Evolutionary conservation across 2,888 invertebrate species (phyloP), one percentile per base, ranked within the genome.

Genomic region (Tinea trinotella): DNA sequence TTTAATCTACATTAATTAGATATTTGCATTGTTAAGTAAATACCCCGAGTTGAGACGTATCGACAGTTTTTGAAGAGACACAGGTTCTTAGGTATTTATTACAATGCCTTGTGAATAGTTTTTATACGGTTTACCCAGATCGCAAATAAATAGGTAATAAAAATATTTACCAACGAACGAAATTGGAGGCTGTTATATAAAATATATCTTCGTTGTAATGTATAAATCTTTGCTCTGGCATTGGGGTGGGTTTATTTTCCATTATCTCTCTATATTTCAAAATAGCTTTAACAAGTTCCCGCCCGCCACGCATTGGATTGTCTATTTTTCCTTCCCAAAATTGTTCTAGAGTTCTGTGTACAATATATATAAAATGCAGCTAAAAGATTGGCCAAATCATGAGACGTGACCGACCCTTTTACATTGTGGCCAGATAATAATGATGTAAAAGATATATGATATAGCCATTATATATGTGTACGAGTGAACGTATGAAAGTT

Each of bases 231-330:
- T n/a, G 10, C 7, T 53, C 10, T 6, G 34, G 36, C 3, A 13
- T 34, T 52, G 12, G 2, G 7, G 2, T n/a, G 19, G 19, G n/a
- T 2, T 22, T 46, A 2, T 10, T 2, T 52, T 9, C 1, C 52
- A 19, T 56, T 34, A 5, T n/a, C 13, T 17, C 40, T 17, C 82
- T 72, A 59, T 84, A 85, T 9, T 67, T 68, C 2, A 84, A 62
- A 36, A 85, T 70, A 1, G 84, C 84, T 1, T 49, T 55, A 6
- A 74, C 34, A 4, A 84, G 65, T 58, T 83, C 83, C 54, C 63
- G 73, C 0, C 69, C 82, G 1, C 83, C 84, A 48, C 67, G 76
- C 0, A 76, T 59, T 3, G 64, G 50, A 2, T 71, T 67, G 46
- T 74, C 67, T 0, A 68, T 59, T 0, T 60, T 49, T 1, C 74